Percentiles rank a stretch among this genome's conserved stretches.
phyloP scores from a whole-genome alignment of 2,888 invertebrate genomes.

The Pelosia muscerda region DNA sequence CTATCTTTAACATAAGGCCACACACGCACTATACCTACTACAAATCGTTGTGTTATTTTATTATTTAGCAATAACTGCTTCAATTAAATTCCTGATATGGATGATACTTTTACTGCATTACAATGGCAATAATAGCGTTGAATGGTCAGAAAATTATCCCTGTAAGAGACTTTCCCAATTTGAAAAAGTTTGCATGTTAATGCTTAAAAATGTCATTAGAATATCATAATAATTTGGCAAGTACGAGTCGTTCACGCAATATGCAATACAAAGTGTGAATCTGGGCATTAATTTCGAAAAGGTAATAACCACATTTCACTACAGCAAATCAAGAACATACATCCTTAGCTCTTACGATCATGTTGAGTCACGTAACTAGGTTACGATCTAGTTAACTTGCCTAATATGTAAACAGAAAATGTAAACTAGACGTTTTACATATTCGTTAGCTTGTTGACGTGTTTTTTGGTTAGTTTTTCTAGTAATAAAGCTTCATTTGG shows the following conservation, averaged over 20 bases:
- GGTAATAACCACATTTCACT: conserved; percentile 6
- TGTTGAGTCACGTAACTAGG: conserved; percentile 24
- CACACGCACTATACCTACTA: neutral
- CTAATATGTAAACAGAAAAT: conserved; percentile 29
- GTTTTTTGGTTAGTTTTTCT: conserved; percentile 2
- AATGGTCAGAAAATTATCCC: no score
- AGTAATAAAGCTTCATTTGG: conserved; percentile 6
- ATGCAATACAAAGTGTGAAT: neutral
- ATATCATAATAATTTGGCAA: neutral
- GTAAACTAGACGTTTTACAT: conserved; percentile 23
- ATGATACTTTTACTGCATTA: neutral
- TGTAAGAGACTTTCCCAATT: no score
- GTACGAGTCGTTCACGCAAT: neutral
- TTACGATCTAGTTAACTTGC: conserved; percentile 27
- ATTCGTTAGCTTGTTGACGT: conserved; percentile 12
- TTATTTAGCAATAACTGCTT: no score
- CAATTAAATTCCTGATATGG: neutral
- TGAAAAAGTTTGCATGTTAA: no score
- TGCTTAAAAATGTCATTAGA: no score
- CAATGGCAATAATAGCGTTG: no score
- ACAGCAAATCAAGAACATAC: neutral
- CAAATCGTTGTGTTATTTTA: neutral
- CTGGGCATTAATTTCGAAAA: neutral
- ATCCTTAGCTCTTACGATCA: neutral
- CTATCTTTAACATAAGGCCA: neutral